Conservation (phyloP, 92 coral and sea anemone species). For the Ricordea florida region DNA sequence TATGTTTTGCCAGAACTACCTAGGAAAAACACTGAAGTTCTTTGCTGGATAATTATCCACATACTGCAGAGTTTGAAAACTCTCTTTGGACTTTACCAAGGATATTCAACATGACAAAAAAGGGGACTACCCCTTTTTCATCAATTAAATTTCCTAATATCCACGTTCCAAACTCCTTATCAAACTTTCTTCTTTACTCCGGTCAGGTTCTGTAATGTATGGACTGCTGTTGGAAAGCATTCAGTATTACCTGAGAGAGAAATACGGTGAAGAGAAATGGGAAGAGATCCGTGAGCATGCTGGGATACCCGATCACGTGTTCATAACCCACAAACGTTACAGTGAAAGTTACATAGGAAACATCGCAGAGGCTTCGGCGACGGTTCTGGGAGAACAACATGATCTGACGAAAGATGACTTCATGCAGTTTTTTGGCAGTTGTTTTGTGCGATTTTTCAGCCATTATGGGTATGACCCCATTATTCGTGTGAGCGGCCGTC, state of each 20-base stretch:
- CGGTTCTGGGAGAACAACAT: slow-evolving; percentile 53
- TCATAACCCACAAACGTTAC: slow-evolving; percentile 76
- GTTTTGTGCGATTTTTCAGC: slow-evolving; percentile 81
- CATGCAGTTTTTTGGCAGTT: slow-evolving; percentile 78
- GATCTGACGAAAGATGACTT: slow-evolving; percentile 71
- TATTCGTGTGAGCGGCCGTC: slow-evolving; percentile 83
- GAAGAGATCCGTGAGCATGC: slow-evolving; percentile 55
- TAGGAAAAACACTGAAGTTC: too few species aligned
- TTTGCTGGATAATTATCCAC: too few species aligned
- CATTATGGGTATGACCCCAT: slow-evolving; percentile 88
- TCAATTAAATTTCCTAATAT: too few species aligned
- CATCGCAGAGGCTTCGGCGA: slow-evolving; percentile 65
- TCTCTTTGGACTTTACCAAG: too few species aligned
- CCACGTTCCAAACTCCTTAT: too few species aligned
- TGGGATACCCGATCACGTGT: slow-evolving; percentile 45
- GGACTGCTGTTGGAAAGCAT: slow-evolving; percentile 81
- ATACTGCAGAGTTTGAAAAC: too few species aligned
- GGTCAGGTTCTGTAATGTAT: slow-evolving; percentile 54
- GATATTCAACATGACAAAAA: too few species aligned
- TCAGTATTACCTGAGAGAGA: slow-evolving; percentile 45
- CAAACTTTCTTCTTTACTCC: too few species aligned
- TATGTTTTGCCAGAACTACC: too few species aligned
- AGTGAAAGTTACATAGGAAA: slow-evolving; percentile 62
- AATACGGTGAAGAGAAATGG: slow-evolving; percentile 77
- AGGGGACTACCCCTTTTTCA: too few species aligned